Percentiles rank a stretch among this genome's conserved stretches.
These are phyloP conservation scores for Argyrosomus regius DNA, from an alignment of 2,797 vertebrate species.

Conservation along the genomic window DNA sequence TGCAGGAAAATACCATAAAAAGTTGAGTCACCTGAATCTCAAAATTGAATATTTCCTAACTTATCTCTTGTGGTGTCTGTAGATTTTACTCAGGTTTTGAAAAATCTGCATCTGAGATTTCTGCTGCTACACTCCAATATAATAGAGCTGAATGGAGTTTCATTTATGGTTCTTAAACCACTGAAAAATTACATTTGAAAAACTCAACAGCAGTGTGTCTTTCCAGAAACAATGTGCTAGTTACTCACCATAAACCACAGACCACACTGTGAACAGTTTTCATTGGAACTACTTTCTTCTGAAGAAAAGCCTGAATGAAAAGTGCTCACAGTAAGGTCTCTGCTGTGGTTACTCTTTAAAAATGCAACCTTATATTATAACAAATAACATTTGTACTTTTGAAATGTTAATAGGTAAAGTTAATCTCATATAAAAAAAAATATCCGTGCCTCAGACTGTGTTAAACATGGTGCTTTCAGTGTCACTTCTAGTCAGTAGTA, in stretches of 20 bases:
- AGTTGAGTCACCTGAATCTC: neutral
- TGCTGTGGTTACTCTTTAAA: neutral
- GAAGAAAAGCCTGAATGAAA: constrained; percentile 20
- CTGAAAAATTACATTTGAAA: constrained; percentile 19
- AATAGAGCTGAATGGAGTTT: constrained; percentile 21
- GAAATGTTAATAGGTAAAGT: neutral
- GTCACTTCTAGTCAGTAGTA: neutral
- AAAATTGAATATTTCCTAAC: constrained; percentile 2
- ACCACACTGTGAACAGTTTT: constrained; percentile 53
- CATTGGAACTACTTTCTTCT: constrained; percentile 24
- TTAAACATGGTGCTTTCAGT: neutral
- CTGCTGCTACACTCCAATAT: constrained; percentile 7
- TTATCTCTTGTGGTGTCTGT: neutral
- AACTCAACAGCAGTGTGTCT: constrained; percentile 17
- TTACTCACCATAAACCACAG: constrained; percentile 44
- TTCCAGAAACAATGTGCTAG: constrained; percentile 45
- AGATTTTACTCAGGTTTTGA: constrained; percentile 6
- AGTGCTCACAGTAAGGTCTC: neutral
- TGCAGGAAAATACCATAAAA: neutral
- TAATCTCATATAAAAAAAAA: neutral
- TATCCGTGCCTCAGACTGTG: neutral
- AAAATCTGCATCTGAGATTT: neutral
- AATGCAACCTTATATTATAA: neutral
- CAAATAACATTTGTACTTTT: neutral
- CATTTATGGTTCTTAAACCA: constrained; percentile 23